Evolutionary conservation across 1,140 invertebrate genomes (phyloP), one percentile per base, ranked within the genome.

Genomic region (Drosophila prosaltans): DNA sequence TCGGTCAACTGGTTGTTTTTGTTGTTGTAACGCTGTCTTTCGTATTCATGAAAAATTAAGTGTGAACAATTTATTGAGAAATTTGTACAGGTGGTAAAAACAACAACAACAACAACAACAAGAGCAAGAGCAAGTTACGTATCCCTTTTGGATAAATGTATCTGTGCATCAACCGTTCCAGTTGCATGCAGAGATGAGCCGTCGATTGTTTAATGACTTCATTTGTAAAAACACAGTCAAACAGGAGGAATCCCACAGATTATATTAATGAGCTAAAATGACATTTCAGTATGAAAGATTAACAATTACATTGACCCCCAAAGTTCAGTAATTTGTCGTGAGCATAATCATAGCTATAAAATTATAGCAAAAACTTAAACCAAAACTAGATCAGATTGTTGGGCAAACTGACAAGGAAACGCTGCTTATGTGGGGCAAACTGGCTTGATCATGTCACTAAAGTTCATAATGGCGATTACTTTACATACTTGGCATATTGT

Each of bases 51-150:
- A 88, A 89, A 88, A 89, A 88, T 88, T 65, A 81, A 88, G 84
- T 88, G 84, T 84, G 84, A 88, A 88, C 84, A 88, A 88, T 89
- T 89, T 89, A 89, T 89, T 89, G 84, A 81, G 81, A 74, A 84
- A 89, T 89, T 89, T 89, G 84, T 89, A 89, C 84, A 88, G 84
- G 84, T 88, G 84, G 80, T 74, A 81, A 67, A 65, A 43, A 6
- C 51, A 45, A 7, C 43, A 28, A 8, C 70, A 64, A 9, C 74
- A 51, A 2, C 69, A 63, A 8, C 70, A 64, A 9, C 74, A 51
- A 2, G 66, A 63, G 21, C 65, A 26, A 26, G 16, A 16, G 8
- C 51, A 36, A 58, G 41, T 39, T 21, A 26, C 1, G 32, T 4
- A 67, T 32, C 57, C 69, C 8, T 11, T 40, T 11, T 3, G 36